These are phyloP conservation scores for Phrynocephalus versicolor DNA, from an alignment of 2,113 vertebrate species.

Conservation along the genomic window DNA sequence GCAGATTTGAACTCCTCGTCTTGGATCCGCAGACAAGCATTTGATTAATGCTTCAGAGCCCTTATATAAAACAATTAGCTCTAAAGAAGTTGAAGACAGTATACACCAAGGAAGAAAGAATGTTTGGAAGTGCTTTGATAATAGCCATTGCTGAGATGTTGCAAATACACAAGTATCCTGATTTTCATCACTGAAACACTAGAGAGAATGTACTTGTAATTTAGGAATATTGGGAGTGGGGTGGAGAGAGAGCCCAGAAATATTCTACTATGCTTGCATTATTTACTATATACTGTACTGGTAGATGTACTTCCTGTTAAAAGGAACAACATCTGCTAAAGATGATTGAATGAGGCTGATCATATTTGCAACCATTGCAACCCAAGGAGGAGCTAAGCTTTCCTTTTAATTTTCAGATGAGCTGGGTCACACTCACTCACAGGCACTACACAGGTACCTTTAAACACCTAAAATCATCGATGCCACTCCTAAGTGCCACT, in stretches of 20 bases:
- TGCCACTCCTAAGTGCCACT: too few relatives aligned
- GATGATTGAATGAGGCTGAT: neutral
- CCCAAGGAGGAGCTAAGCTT: too few relatives aligned
- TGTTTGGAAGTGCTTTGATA: neutral
- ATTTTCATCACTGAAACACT: neutral
- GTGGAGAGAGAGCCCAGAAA: neutral
- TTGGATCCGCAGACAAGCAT: too few relatives aligned
- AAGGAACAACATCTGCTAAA: neutral
- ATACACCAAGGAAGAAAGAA: too few relatives aligned
- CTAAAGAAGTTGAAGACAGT: neutral
- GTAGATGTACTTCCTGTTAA: neutral
- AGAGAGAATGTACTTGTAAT: neutral
- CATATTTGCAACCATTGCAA: neutral
- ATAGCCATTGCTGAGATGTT: neutral
- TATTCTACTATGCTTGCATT: neutral
- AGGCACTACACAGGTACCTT: too few relatives aligned
- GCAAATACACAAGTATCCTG: neutral
- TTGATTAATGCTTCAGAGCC: neutral
- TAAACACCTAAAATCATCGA: too few relatives aligned
- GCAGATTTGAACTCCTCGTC: too few relatives aligned
- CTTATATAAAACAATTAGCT: neutral
- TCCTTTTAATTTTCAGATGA: too few relatives aligned
- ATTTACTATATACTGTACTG: neutral
- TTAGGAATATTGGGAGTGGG: neutral
- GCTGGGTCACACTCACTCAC: too few relatives aligned